phyloP scores from a whole-genome alignment of 2,113 vertebrate species.

The Scortum barcoo region DNA sequence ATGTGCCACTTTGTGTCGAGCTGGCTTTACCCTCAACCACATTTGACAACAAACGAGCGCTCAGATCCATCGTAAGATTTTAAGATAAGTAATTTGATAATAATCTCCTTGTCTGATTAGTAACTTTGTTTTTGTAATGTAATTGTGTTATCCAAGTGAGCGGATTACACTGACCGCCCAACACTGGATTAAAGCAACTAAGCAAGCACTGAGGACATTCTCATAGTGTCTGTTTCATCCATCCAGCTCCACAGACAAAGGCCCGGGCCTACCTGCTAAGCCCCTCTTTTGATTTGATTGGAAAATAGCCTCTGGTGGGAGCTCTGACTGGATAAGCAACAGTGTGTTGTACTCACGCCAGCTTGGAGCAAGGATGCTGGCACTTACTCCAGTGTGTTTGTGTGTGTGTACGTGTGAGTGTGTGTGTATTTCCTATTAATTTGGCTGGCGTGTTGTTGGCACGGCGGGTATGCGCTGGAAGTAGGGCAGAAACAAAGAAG shows the following conservation, averaged over 20 bases:
- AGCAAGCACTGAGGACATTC: constrained; percentile 61
- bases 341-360: constrained; percentile 70
- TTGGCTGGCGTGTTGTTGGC: constrained; percentile 76
- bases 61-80: constrained; percentile 7
- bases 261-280: constrained; percentile 75
- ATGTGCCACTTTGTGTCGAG: constrained; percentile 33
- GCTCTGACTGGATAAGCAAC: constrained; percentile 69
- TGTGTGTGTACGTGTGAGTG: constrained; percentile 62
- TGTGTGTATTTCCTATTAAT: constrained; percentile 79
- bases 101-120: constrained; percentile 63
- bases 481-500: constrained; percentile 80
- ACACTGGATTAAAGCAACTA: constrained; percentile 64
- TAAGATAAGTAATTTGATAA: constrained; percentile 54
- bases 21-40: constrained; percentile 1
- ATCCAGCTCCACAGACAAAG: constrained; percentile 61
- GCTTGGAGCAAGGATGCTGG: constrained; percentile 68
- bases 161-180: constrained; percentile 58
- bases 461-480: constrained; percentile 70
- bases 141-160: constrained; percentile 66
- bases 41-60: constrained; percentile 16
- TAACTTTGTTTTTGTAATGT: constrained; percentile 60
- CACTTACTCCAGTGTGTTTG: constrained; percentile 59
- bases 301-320: constrained; percentile 73
- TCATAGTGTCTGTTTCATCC: constrained; percentile 72
- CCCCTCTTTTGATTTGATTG: constrained; percentile 72